phyloP scores from a whole-genome alignment of 2,113 vertebrate genomes.

The Clarias macrocephalus region DNA sequence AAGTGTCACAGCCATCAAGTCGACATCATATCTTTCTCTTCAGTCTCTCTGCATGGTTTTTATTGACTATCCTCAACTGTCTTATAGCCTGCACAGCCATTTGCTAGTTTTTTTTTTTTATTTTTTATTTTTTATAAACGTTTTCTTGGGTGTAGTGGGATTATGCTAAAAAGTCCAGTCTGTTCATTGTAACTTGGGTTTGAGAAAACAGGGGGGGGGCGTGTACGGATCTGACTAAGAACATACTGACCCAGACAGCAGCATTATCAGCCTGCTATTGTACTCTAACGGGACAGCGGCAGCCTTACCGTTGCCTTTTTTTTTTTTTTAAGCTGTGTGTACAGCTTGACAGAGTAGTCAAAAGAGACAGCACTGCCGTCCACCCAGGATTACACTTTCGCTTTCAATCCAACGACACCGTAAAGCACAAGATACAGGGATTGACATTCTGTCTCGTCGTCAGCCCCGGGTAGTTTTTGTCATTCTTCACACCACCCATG shows the following conservation, averaged over 20 bases:
- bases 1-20: conserved; percentile 28
- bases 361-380: conserved; percentile 64
- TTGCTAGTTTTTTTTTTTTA: conserved; percentile 27
- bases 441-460: conserved; percentile 64
- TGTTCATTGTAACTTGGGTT: conserved; percentile 33
- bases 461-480: conserved; percentile 11
- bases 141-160: conserved; percentile 29
- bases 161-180: conserved; percentile 48
- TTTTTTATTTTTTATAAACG: not conserved
- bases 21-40: conserved; percentile 21
- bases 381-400: conserved; percentile 74
- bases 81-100: conserved; percentile 11
- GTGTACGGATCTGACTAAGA: conserved; percentile 46
- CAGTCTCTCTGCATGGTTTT: conserved; percentile 22
- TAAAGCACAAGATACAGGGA: conserved; percentile 69
- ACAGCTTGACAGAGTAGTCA: conserved; percentile 63
- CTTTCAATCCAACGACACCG: conserved; percentile 70
- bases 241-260: conserved; percentile 28
- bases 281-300: conserved; percentile 25
- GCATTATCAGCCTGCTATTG: conserved; percentile 42
- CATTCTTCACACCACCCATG: not conserved
- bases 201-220: conserved; percentile 12
- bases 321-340: conserved; percentile 40
- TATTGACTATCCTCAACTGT: conserved; percentile 33
- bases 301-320: conserved; percentile 30